These are phyloP conservation scores for Gambusia yucatana DNA, from an alignment of 2,797 vertebrate species.

Conservation along the genomic window DNA sequence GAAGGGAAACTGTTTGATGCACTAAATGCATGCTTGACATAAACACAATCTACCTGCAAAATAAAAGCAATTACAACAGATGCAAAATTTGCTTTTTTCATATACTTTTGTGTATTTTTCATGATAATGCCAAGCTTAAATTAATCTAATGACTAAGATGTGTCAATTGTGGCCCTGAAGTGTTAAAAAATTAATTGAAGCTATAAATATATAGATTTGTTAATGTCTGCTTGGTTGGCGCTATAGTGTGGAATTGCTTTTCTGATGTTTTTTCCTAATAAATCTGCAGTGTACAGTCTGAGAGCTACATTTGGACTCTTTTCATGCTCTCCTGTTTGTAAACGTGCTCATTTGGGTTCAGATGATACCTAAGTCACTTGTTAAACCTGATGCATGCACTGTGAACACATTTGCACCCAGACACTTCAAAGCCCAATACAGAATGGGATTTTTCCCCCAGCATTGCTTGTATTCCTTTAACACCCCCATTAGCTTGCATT, in stretches of 20 bases:
- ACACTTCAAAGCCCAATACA: constrained; percentile 79
- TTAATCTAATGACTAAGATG: constrained; percentile 4
- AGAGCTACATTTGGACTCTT: constrained; percentile 10
- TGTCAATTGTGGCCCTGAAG: neutral
- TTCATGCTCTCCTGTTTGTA: constrained; percentile 26
- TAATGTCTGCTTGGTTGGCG: neutral
- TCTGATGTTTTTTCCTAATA: neutral
- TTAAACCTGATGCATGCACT: constrained; percentile 77
- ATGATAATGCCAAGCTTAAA: neutral
- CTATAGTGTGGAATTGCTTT: neutral
- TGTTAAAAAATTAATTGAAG: constrained; percentile 1
- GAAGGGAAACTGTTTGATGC: constrained; percentile 37
- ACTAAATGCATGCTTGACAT: constrained; percentile 39
- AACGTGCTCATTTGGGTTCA: constrained; percentile 51
- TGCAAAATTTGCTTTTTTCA: neutral
- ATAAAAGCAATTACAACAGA: constrained; percentile 16
- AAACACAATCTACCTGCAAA: constrained; percentile 20
- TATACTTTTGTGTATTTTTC: neutral
- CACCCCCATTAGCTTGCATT: constrained; percentile 29
- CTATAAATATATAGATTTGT: neutral
- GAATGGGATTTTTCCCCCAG: constrained; percentile 68
- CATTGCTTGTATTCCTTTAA: constrained; percentile 56
- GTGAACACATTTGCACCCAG: constrained; percentile 83
- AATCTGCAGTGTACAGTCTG: constrained; percentile 7
- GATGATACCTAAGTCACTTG: constrained; percentile 77